Conservation (phyloP, 1,140 invertebrate genomes). For the Tetragonula clypearis region DNA sequence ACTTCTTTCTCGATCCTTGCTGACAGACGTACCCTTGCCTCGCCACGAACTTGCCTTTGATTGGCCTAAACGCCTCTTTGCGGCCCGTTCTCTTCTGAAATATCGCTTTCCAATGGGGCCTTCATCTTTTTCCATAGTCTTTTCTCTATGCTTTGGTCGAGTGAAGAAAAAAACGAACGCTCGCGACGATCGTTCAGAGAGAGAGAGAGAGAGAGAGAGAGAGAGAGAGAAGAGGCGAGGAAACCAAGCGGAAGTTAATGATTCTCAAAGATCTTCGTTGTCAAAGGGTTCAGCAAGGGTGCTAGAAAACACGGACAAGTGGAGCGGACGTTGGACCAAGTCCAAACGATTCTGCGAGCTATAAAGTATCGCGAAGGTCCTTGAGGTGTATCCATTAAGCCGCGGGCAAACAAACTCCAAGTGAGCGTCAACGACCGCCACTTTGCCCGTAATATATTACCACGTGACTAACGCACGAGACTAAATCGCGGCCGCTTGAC, state of each 20-base stretch:
- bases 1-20: constrained; percentile 38
- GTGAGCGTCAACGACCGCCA: constrained; percentile 65
- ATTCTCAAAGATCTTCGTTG: constrained; percentile 43
- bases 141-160: neutral
- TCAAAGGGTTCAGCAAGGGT: constrained; percentile 21
- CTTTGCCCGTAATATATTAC: constrained; percentile 67
- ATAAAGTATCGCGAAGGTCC: constrained; percentile 65
- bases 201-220: neutral
- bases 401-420: constrained; percentile 66
- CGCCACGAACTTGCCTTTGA: constrained; percentile 9
- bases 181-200: neutral
- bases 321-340: constrained; percentile 59
- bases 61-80: constrained; percentile 28
- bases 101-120: constrained; percentile 1
- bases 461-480: constrained; percentile 57
- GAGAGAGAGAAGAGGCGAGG: neutral
- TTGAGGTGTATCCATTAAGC: constrained; percentile 70
- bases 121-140: neutral
- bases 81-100: neutral
- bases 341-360: constrained; percentile 63
- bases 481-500: constrained; percentile 57
- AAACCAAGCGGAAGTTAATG: constrained; percentile 28
- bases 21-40: constrained; percentile 14
- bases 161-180: neutral
- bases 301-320: constrained; percentile 53